Conservation (phyloP, 2,888 invertebrate genomes). For the Cheilosia pagana region DNA sequence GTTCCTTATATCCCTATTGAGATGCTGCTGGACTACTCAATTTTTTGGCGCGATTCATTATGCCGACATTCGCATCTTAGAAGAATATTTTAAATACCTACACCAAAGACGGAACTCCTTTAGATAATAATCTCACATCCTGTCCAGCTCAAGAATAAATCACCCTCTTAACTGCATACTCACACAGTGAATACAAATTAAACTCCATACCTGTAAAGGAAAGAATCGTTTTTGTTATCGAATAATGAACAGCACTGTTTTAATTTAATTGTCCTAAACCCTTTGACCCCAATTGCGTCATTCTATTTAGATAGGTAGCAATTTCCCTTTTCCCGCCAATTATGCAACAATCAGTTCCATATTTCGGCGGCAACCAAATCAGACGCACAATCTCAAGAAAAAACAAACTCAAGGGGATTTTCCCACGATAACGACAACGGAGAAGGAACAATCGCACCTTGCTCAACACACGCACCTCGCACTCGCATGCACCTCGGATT, state of each 20-base stretch:
- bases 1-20: constrained; percentile 34
- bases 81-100: not conserved
- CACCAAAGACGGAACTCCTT: constrained; percentile 23
- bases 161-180: not conserved
- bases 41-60: constrained; percentile 33
- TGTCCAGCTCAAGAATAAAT: constrained; percentile 48
- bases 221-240: constrained; percentile 3
- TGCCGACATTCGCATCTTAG: not conserved
- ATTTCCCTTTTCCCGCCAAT: constrained; percentile 61
- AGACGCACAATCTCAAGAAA: constrained; percentile 29
- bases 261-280: constrained; percentile 37
- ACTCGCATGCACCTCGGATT: constrained; percentile 59
- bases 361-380: constrained; percentile 68
- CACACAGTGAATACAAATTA: constrained; percentile 1
- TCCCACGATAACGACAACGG: constrained; percentile 53
- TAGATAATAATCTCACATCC: constrained; percentile 65
- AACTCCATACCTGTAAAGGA: not conserved
- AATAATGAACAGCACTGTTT: constrained; percentile 5
- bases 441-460: constrained; percentile 62
- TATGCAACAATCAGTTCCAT: constrained; percentile 24
- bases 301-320: constrained; percentile 9
- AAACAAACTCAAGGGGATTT: constrained; percentile 27
- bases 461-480: constrained; percentile 72
- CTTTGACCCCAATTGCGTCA: constrained; percentile 34
- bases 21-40: constrained; percentile 13